These are phyloP conservation scores for Panagrolaimus sp. DNA, from an alignment of 1,140 invertebrate genomes.

Conservation along the genomic window DNA sequence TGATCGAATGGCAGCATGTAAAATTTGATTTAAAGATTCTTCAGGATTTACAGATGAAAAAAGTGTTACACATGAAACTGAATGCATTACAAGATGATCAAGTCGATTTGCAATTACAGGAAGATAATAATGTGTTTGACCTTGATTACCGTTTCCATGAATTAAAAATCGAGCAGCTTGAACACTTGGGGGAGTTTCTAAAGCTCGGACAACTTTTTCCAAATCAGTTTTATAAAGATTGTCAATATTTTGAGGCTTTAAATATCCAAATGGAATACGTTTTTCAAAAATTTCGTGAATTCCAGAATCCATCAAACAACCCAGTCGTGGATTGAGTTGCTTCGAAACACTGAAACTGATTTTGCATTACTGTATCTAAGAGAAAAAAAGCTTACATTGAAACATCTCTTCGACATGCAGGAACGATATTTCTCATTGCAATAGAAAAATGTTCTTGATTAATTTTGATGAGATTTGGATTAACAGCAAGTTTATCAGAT, in stretches of 20 bases:
- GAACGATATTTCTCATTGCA: constrained; percentile 69
- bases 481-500: constrained; percentile 72
- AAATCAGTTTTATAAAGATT: constrained; percentile 39
- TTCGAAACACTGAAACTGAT: constrained; percentile 57
- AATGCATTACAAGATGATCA: constrained; percentile 72
- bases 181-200: constrained; percentile 43
- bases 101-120: constrained; percentile 75
- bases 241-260: constrained; percentile 59
- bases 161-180: constrained; percentile 42
- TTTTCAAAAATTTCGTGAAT: constrained; percentile 33
- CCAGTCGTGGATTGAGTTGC: constrained; percentile 62
- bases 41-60: constrained; percentile 48
- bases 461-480: constrained; percentile 72
- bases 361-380: not conserved
- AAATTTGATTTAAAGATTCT: constrained; percentile 32
- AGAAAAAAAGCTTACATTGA: not conserved
- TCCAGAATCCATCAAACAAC: constrained; percentile 66
- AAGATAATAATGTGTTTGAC: constrained; percentile 70
- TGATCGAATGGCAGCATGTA: constrained; percentile 27
- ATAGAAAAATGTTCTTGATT: constrained; percentile 59
- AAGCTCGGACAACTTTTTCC: constrained; percentile 44
- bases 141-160: constrained; percentile 62
- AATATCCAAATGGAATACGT: constrained; percentile 67
- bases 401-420: constrained; percentile 68
- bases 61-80: constrained; percentile 37